These are phyloP conservation scores for Parauchenoglanis punctatus DNA, from an alignment of 2,797 vertebrate species.

Conservation along the genomic window DNA sequence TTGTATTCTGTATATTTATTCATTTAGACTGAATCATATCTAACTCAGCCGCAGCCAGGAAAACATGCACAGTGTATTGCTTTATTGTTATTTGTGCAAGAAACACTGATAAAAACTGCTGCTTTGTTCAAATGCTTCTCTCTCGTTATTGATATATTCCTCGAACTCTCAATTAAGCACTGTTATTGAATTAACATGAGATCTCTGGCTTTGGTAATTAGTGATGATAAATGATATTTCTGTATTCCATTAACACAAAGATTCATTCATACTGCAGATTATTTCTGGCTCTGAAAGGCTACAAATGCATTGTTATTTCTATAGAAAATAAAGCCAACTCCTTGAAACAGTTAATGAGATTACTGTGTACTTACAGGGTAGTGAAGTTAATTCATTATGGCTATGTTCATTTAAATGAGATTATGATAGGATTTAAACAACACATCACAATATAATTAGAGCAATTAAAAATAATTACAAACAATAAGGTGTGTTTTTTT, in stretches of 20 bases:
- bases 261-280: constrained; percentile 11
- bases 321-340: constrained; percentile 5
- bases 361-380: neutral
- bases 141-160: neutral
- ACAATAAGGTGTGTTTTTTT: neutral
- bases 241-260: constrained; percentile 5
- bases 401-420: neutral
- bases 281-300: constrained; percentile 2
- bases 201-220: constrained; percentile 23
- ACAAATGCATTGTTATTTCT: constrained; percentile 4
- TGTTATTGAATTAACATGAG: constrained; percentile 3
- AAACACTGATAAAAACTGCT: neutral
- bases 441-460: neutral
- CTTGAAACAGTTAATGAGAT: constrained; percentile 17
- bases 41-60: neutral
- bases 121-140: constrained; percentile 9
- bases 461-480: neutral
- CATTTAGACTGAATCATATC: neutral
- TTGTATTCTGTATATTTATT: neutral
- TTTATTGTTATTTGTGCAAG: neutral
- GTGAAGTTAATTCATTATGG: neutral
- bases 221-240: constrained; percentile 22
- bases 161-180: constrained; percentile 6
- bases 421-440: constrained; percentile 5
- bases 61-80: neutral